Base-by-base conservation (phyloP, 2,797 vertebrate genomes). In the Sylvia borin region DNA sequence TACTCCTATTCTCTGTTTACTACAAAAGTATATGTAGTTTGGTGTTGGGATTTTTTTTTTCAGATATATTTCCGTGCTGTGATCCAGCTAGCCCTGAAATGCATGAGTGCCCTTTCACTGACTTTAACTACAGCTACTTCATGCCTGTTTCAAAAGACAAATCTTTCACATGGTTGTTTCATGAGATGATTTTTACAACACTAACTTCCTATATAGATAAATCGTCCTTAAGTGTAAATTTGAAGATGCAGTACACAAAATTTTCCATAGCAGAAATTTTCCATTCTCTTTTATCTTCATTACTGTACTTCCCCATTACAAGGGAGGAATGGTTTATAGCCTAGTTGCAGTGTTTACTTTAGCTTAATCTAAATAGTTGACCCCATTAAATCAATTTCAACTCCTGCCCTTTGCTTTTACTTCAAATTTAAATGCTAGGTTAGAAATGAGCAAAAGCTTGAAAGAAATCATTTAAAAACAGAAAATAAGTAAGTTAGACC, bases 201-300 rank as follows among this genome's bases (percentile, higher is more conserved):
- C 42, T 86, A 51, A 72, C 34, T 92, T 94, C 16, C n/a, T 83
- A 66, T 38, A 62, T 11, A 36, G 76, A 90, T 68, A 92, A 83
- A 88, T 91, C 72, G 88, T 92, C 62, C 62, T 75, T 78, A 81
- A 72, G n/a, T 66, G 36, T 77, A 88, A 62, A 88, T 70, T 36
- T 77, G 74, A 88, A 73, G 66, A 92, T 73, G 48, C 48, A 60
- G 53, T 42, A 67, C 55, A 73, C 73, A 92, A 88, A 90, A 76
- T 81, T 81, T 88, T 93, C 76, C 1, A 1, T 38, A 38, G 36
- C 48, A 90, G 66, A 92, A 91, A 64, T 86, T 84, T 93, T 94
- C 85, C 62, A 67, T 90, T 94, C 93, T 73, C 77, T 95, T 96
- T 97, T 70, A 92, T 96, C 94, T 88, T 95, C 48, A 67, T 96